Evolutionary conservation across 2,797 vertebrate genomes (phyloP), one percentile per base, ranked within the genome.

Genomic region (Cynopterus sphinx): DNA sequence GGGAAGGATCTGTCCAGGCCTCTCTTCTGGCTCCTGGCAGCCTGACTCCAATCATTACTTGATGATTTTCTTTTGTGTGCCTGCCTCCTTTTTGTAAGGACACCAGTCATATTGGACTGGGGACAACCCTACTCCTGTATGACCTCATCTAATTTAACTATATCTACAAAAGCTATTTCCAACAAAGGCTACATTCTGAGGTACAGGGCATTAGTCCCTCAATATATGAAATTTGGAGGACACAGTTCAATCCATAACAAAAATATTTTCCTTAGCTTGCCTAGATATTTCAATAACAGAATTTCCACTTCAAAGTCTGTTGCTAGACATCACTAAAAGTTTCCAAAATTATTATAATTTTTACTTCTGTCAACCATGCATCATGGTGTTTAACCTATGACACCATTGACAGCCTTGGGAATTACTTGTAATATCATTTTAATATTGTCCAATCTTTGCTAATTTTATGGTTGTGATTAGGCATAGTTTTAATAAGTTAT

Each of bases 341-440:
- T 94, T 78, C 15, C 39, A 1, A 87, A 63, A 88, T 41, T 63
- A 49, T 57, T 61, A 53, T 5, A 31, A 73, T 61, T 84, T 94
- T 90, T 53, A 87, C 24, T 81, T 9, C 82, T 22, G 78, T 46
- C 17, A 95, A 61, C n/a, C 46, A 26, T 10, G 5, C 11, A 41
- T 75, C 24, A 74, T 21, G 63, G 41, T 41, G 2, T 57, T 53
- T 67, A 24, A 77, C 85, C 68, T 61, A 74, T 77, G 26, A 55
- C 21, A 63, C 3, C 12, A 24, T 87, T 28, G 87, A 43, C 3
- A 68, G n/a, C 46, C 9, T 85, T 73, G 24, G 15, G 12, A 46
- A 73, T 90, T 95, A 79, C 49, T 93, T 74, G 67, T 71, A 82
- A 41, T 51, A n/a, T 36, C 1, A 83, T 93, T 61, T 89, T 92